Evolutionary conservation across 2,113 vertebrate species (phyloP).

Genomic region (Ploceus nigricollis): DNA sequence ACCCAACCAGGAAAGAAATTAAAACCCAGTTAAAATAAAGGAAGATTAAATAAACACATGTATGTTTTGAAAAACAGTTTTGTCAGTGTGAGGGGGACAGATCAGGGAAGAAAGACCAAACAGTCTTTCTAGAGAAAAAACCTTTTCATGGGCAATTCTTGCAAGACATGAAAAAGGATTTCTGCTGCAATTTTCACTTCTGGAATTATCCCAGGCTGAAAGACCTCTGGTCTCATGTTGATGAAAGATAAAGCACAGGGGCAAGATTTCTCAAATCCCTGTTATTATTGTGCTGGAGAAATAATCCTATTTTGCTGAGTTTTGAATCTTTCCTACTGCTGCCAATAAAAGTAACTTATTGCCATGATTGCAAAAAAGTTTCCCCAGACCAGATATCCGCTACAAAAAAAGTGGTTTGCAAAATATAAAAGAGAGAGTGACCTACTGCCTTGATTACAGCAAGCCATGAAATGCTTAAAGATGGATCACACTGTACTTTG

Average conservation of each 20-base stretch:
- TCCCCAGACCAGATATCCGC: background rate
- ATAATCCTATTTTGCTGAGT: background rate
- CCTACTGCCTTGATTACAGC: background rate
- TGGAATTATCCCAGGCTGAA: slow-evolving; percentile 17
- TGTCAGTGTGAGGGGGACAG: background rate
- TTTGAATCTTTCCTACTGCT: slow-evolving; percentile 2
- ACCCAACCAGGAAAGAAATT: background rate
- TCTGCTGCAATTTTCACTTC: slow-evolving; percentile 30
- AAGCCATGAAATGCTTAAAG: background rate
- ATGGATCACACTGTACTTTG: background rate
- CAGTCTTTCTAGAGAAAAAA: background rate
- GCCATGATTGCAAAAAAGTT: background rate
- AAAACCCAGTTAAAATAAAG: background rate
- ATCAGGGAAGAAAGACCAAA: background rate
- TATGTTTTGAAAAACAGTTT: background rate
- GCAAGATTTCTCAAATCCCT: slow-evolving; percentile 25
- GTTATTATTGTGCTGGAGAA: background rate
- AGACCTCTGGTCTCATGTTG: background rate
- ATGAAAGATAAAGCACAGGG: slow-evolving; percentile 25
- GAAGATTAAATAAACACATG: background rate
- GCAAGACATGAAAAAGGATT: background rate
- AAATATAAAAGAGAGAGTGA: background rate
- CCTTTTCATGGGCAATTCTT: background rate
- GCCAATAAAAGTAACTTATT: background rate
- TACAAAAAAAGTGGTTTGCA: background rate